Conservation (phyloP, 2,888 invertebrate genomes). For the Drosophila lacicola region DNA sequence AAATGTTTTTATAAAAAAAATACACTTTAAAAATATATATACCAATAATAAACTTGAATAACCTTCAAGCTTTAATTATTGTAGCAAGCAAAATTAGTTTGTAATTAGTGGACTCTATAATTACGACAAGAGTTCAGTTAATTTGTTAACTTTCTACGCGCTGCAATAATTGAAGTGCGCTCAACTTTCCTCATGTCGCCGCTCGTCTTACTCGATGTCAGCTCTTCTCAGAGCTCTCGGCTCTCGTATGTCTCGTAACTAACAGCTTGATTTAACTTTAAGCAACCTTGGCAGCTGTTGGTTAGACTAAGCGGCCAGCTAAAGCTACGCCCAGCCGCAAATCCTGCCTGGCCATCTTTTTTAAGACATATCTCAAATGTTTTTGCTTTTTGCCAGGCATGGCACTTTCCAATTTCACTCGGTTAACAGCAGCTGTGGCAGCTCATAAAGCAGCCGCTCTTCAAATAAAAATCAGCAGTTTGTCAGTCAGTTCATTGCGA, state of each 20-base stretch:
- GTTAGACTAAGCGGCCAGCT: constrained; percentile 8
- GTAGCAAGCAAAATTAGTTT: not conserved
- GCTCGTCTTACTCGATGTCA: no score
- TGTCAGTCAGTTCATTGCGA: constrained; percentile 32
- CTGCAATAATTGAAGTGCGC: constrained; percentile 5
- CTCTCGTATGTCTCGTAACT: constrained; percentile 1
- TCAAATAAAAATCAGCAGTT: constrained; percentile 62
- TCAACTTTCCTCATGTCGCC: constrained; percentile 14
- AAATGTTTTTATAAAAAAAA: no score
- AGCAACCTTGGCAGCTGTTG: constrained; percentile 35
- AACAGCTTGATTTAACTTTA: not conserved
- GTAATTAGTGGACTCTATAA: not conserved
- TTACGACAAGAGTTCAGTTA: constrained; percentile 9
- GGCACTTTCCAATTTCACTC: constrained; percentile 24
- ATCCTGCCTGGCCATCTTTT: not conserved
- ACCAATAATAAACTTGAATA: no score
- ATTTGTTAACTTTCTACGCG: constrained; percentile 28
- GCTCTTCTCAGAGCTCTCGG: no score
- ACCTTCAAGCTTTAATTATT: not conserved
- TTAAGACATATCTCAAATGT: not conserved
- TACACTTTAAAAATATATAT: no score
- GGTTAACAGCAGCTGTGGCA: constrained; percentile 21
- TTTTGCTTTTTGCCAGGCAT: not conserved
- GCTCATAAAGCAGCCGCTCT: constrained; percentile 33
- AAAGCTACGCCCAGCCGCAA: constrained; percentile 9